Conservation (phyloP, 2,888 invertebrate species). For the Caenorhabditis parvicauda region DNA sequence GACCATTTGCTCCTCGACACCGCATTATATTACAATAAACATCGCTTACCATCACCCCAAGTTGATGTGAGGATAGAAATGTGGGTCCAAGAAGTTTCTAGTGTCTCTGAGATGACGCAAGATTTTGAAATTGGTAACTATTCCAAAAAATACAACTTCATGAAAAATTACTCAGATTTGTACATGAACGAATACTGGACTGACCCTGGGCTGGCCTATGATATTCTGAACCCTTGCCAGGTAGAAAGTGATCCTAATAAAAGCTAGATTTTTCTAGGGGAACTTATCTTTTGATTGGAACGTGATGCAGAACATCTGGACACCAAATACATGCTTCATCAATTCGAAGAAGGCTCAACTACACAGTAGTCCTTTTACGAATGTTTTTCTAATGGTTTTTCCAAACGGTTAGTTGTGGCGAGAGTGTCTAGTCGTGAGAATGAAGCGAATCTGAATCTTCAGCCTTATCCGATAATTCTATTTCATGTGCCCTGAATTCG, state of each 20-base stretch:
- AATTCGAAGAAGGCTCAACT: slow-evolving; percentile 61
- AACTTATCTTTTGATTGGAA: slow-evolving; percentile 61
- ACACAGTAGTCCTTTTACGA: slow-evolving; percentile 60
- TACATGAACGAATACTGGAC: slow-evolving; percentile 63
- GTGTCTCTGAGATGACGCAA: slow-evolving; percentile 60
- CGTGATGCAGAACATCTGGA: slow-evolving; percentile 59
- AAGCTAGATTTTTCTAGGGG: slow-evolving; percentile 21
- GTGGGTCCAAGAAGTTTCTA: slow-evolving; percentile 62
- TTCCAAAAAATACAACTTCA: no score
- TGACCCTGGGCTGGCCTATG: slow-evolving; percentile 59
- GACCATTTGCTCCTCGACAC: slow-evolving; percentile 57
- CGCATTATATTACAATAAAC: slow-evolving; percentile 53
- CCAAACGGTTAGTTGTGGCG: slow-evolving; percentile 60
- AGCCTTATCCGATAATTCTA: no score
- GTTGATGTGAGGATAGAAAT: slow-evolving; percentile 59
- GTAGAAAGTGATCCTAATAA: slow-evolving; percentile 3
- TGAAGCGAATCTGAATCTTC: no score
- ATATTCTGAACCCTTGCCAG: slow-evolving; percentile 60
- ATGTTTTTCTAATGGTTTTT: slow-evolving; percentile 62
- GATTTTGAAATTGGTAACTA: slow-evolving; percentile 60
- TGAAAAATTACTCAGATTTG: slow-evolving; percentile 61
- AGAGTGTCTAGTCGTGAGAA: no score
- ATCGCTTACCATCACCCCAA: slow-evolving; percentile 53
- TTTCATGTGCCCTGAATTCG: no score
- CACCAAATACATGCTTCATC: slow-evolving; percentile 60